These are phyloP conservation scores for Lithobates sylvaticus DNA, from an alignment of 2,797 vertebrate species.

Conservation along the genomic window DNA sequence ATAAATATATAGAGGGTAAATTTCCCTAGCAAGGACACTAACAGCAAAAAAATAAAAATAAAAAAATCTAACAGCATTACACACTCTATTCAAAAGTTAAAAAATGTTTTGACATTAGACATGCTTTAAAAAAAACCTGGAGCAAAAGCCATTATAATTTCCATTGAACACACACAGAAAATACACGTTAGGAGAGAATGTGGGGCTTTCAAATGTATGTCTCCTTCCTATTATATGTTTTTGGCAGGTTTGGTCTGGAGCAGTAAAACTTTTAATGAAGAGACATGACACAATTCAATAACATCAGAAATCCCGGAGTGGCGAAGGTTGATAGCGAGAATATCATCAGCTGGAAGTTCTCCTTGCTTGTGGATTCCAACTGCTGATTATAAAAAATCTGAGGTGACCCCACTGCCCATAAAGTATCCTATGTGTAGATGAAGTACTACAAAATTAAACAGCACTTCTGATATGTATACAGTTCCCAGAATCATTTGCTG, in stretches of 20 bases:
- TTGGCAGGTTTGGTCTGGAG: neutral
- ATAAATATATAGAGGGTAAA: too few species aligned
- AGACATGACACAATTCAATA: neutral
- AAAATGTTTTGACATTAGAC: neutral
- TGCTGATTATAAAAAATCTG: neutral
- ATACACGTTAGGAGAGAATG: neutral
- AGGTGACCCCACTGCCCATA: neutral
- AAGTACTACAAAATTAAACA: neutral
- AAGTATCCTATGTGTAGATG: neutral
- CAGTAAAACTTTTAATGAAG: neutral
- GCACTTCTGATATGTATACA: neutral
- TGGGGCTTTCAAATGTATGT: neutral
- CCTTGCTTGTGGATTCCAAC: neutral
- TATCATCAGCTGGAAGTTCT: neutral
- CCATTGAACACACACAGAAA: too few species aligned
- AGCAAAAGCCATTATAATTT: too few species aligned
- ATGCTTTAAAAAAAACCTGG: neutral
- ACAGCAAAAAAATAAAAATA: too few species aligned
- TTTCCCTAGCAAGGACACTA: too few species aligned
- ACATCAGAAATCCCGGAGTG: neutral
- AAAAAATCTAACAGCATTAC: neutral
- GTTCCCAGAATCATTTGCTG: neutral
- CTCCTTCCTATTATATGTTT: neutral
- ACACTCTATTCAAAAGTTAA: neutral
- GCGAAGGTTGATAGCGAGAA: neutral